Evolutionary conservation across 2,113 vertebrate species (phyloP).

Genomic region (Ceratotherium simum): DNA sequence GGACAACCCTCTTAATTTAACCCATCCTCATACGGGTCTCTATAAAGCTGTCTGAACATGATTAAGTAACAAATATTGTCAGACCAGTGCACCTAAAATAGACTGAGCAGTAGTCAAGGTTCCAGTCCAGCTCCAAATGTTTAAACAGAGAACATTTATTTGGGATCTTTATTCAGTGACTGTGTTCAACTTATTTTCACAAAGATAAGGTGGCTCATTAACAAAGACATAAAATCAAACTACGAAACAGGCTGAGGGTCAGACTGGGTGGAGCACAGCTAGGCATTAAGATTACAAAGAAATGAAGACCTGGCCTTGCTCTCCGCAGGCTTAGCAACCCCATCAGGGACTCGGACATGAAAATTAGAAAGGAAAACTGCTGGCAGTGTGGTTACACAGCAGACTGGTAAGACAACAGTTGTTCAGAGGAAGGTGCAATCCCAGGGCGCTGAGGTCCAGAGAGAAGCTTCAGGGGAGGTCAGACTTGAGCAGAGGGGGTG

Average conservation of each 20-base stretch:
- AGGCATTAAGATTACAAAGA: background rate
- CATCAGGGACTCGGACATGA: background rate
- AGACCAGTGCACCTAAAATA: background rate
- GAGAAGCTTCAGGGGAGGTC: background rate
- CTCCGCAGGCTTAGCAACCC: background rate
- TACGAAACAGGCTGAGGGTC: background rate
- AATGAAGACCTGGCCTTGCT: background rate
- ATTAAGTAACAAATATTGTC: background rate
- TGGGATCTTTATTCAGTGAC: background rate
- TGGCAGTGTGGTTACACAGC: rapidly evolving
- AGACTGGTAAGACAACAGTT: rapidly evolving
- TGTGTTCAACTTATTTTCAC: background rate
- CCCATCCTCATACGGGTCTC: background rate
- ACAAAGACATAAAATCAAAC: background rate
- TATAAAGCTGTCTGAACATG: background rate
- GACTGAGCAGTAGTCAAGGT: no score
- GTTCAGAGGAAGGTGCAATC: background rate
- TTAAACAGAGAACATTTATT: background rate
- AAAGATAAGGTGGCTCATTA: background rate
- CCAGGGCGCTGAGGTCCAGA: background rate
- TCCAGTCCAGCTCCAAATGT: background rate
- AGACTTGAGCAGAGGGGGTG: background rate
- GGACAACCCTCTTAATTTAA: background rate
- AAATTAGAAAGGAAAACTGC: background rate
- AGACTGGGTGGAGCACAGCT: background rate